Evolutionary conservation across 1,140 invertebrate species (phyloP), one percentile per base, ranked within the genome.

Genomic region (Heliconius hewitsoni): DNA sequence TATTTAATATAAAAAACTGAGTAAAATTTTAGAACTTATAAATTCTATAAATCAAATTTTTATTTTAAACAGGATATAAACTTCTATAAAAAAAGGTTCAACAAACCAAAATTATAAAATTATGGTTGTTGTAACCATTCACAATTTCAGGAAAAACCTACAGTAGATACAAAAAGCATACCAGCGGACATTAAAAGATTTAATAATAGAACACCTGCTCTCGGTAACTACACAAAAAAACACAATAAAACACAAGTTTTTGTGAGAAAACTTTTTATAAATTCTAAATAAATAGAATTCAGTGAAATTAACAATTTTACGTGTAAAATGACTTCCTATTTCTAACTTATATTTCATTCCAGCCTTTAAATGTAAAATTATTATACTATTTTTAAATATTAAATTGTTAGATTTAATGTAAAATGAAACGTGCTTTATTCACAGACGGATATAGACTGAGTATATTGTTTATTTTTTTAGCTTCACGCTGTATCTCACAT

Each of bases 261-360:
- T 66, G 27, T 66, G 5, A 8, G 23, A 66, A 66, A 27, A 30
- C 23, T 66, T 66, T 66, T 66, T 66, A 66, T 66, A 30, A 27
- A 66, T 66, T 30, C 23, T 66, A 66, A 66, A 66, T 66, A 66
- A 66, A 27, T 66, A 66, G 60, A 66, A 66, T 66, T 66, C 60
- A 66, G 60, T 66, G 60, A 66, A 66, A 66, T 66, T 66, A 27
- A 66, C 60, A 27, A 66, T 66, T 66, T 66, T 66, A 66, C 23
- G 55, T 66, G 11, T 66, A 9, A 66, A 46, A 66, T 13, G 11
- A 66, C 60, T 66, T 66, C 60, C 60, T 66, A 30, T 66, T 66
- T 66, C 8, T 66, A 27, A 27, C 11, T 27, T 66, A 27, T 66
- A 27, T 27, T 66, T 66, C 11, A 66, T 27, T 30, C 9, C 55